Evolutionary conservation across 2,797 vertebrate genomes (phyloP), one percentile per base, ranked within the genome.

Genomic region (Tachyglossus aculeatus): DNA sequence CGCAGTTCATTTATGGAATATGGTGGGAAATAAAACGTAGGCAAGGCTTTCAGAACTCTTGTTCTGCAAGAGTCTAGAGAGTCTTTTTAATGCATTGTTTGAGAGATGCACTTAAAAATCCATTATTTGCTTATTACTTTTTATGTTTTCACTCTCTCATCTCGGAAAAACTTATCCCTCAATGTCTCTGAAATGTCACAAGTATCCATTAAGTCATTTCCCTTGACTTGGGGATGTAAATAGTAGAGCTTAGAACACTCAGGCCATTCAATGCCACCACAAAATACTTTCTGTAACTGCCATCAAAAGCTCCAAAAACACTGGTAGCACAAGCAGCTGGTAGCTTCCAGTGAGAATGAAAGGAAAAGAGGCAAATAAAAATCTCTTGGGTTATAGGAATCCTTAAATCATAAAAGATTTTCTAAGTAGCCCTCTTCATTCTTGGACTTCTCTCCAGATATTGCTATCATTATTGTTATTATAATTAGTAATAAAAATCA

Each of bases 261-360:
- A 78, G 57, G 13, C 15, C 45, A 75, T 80, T 73, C 74, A 80
- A 70, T 48, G 37, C 11, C 59, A 78, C 47, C 48, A 71, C 16
- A 77, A 53, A 84, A 77, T 71, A 39, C 22, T 79, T 54, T 84
- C 68, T 65, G 43, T 25, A 84, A 80, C 79, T 64, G 74, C 37
- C 67, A 61, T 55, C 51, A 74, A 53, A 79, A 77, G 55, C 61
- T 67, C 36, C 60, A 50, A 36, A 60, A 81, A 40, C 24, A 22
- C 21, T 63, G 55, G 66, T 16, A 16, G 9, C 3, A n/a, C 51
- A 40, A 71, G 15, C 32, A 16, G 9, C 45, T 18, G 53, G 45
- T 9, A 25, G n/a, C 32, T 43, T 25, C 63, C 32, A 32, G 25
- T 27, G 68, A 43, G 21, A 27, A 45, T 54, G 12, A 59, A 74